Evolutionary conservation across 2,797 vertebrate genomes (phyloP).

Genomic region (Aselliscus stoliczkanus): DNA sequence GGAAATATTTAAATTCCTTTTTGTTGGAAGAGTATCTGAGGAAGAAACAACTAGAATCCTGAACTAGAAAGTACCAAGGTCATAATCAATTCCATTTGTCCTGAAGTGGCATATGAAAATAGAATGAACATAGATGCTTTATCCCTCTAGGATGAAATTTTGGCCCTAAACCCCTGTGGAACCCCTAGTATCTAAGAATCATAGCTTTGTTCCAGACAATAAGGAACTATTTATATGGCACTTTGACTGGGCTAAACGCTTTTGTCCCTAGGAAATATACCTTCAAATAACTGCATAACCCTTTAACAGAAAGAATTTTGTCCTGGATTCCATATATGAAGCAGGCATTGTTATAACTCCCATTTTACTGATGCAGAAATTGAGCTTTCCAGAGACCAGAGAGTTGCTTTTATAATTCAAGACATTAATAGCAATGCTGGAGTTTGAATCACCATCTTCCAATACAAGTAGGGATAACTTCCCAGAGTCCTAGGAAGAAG

Average conservation of each 20-base stretch:
- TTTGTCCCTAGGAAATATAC: background rate
- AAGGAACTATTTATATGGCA: background rate
- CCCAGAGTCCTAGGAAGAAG: background rate
- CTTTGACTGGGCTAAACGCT: background rate
- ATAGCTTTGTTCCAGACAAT: background rate
- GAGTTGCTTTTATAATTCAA: background rate
- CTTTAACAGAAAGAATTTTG: background rate
- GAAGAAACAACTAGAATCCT: background rate
- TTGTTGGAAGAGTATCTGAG: background rate
- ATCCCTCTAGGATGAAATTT: background rate
- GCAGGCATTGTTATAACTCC: background rate
- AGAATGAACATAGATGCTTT: background rate
- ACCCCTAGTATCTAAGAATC: background rate
- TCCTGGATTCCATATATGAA: background rate
- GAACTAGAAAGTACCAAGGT: background rate
- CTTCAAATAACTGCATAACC: background rate
- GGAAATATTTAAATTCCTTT: background rate
- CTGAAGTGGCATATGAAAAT: background rate
- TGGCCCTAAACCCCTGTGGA: background rate
- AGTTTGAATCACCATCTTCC: background rate
- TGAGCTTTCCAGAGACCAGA: background rate
- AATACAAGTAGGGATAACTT: background rate
- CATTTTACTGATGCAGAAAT: slow-evolving; percentile 22
- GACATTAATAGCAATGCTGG: background rate
- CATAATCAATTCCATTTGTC: background rate